phyloP scores from a whole-genome alignment of 2,888 invertebrate genomes.

The Mechanitis mazaeus region DNA sequence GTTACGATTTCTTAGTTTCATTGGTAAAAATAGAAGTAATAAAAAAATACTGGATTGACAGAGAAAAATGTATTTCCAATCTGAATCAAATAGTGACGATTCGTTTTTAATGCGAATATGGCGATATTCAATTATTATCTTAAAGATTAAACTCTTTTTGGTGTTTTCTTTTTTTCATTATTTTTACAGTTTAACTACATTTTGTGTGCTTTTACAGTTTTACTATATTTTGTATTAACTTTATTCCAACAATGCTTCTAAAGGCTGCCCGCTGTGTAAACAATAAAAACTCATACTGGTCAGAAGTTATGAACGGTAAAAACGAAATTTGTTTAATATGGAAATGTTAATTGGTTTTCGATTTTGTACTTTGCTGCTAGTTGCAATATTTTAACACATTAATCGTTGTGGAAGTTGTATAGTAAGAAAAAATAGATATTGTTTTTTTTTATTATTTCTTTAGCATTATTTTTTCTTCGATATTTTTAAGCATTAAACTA shows the following conservation, averaged over 20 bases:
- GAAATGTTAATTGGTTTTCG: slow-evolving; percentile 36
- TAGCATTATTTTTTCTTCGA: no score
- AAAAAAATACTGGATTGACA: background rate
- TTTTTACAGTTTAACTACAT: no score
- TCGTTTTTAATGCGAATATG: background rate
- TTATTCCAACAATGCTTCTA: background rate
- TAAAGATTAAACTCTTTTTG: background rate
- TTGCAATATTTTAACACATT: slow-evolving; percentile 21
- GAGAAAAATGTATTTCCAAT: background rate
- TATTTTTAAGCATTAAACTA: no score
- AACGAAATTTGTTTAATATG: slow-evolving; percentile 26
- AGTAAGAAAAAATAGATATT: background rate
- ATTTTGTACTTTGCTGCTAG: slow-evolving; percentile 28
- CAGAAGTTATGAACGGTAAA: slow-evolving; percentile 10
- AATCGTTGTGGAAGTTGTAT: slow-evolving; percentile 9
- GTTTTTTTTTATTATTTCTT: no score
- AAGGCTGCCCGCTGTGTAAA: background rate
- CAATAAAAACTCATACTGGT: slow-evolving; percentile 1
- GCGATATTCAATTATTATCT: background rate
- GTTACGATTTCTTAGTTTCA: background rate
- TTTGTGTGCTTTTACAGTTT: no score
- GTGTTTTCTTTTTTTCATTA: no score
- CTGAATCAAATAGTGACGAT: background rate
- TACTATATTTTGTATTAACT: background rate
- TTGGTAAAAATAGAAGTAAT: background rate